Base-by-base conservation (phyloP, 1,140 invertebrate species). In the Acyrthosiphon pisum region DNA sequence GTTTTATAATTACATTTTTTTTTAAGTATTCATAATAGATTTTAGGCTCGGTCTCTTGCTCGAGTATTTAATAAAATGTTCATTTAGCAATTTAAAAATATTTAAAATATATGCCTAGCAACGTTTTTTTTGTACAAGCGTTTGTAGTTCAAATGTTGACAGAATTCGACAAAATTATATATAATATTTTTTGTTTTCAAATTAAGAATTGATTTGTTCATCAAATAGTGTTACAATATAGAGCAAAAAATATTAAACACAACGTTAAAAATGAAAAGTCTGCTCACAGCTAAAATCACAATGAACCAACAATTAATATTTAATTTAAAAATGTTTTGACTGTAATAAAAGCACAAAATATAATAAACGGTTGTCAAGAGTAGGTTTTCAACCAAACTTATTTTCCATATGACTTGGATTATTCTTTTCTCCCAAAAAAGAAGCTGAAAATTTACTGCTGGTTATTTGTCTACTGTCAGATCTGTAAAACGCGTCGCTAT, bases 391-490 rank as follows among this genome's bases (percentile, higher is more conserved):
- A 30, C 11, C 7, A 35, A 88, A 88, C 86, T 56, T 26, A 89
- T 89, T 26, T 37, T 89, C 88, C 88, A 56, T 89, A 89, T 89
- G 87, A 89, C 20, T 56, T 41, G 6, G 2, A 37, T 84, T 93
- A 86, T 93, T 93, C 53, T 92, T 76, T 83, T 23, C 35, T 2
- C 46, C 22, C 22, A n/a, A 30, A 37, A 53, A 30, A 86, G 8
- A 93, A 83, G n/a, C 6, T 8, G 81, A 83, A 86, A 93, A 93
- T 93, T 86, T 93, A 93, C 48, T 53, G 37, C 81, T 41, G 35
- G 91, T 93, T 86, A 93, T 93, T 93, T 93, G 91, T 93, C 91
- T 30, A 46, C 60, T 86, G 91, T 93, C 91, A 93, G 81, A 86
- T 53, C 48, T 56, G 23, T 84, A 86, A 41, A 68, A 93, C 48